Base-by-base conservation (phyloP, 2,888 invertebrate species). In the Cheilosia soror region DNA sequence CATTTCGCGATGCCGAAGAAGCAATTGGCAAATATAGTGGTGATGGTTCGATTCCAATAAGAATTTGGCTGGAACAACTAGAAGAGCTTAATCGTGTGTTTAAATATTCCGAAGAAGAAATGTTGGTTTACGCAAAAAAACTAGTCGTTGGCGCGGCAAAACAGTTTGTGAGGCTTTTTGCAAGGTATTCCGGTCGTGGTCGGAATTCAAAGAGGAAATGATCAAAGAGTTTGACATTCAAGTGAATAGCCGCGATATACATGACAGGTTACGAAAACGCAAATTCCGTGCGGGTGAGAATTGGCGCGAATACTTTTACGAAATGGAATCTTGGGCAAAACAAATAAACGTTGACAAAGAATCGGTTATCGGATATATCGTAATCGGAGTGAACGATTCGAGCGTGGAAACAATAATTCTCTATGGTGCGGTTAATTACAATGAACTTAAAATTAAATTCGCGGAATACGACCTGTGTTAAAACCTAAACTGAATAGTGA, bases 51-150 rank as follows among this genome's bases (percentile, higher is more conserved):
- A 20, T 51, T 25, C 51, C 51, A 51, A 51, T 51, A 9, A 51
- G 11, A 51, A 11, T 51, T 6, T 51, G 51, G 51, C 27, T 51
- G 11, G 51, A 51, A 27, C 51, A 51, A 51, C 11, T 51, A 51
- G 51, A 51, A 25, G 51, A 51, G 9, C 5, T 51, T 27, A 51
- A 51, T 51, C 51, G 51, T 11, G 51, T 51, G 6, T 51, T 51
- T 51, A 51, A 51, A 51, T 51, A 51, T 51, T 51, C 51, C 9
- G 51, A 51, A 51, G 51, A 51, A 27, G 51, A 51, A 13, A 40
- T 40, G 40, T 9, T 13, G 40, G 9, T 51, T 5, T 31, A 31
- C 31, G 51, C 51, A 6, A 51, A 51, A 51, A 51, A 51, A 25
- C 27, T 51, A 47, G 47, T 47, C 15, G 20, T 20, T 47, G 47